Evolutionary conservation across 2,888 invertebrate genomes (phyloP).

Genomic region (Plebejus melissa): DNA sequence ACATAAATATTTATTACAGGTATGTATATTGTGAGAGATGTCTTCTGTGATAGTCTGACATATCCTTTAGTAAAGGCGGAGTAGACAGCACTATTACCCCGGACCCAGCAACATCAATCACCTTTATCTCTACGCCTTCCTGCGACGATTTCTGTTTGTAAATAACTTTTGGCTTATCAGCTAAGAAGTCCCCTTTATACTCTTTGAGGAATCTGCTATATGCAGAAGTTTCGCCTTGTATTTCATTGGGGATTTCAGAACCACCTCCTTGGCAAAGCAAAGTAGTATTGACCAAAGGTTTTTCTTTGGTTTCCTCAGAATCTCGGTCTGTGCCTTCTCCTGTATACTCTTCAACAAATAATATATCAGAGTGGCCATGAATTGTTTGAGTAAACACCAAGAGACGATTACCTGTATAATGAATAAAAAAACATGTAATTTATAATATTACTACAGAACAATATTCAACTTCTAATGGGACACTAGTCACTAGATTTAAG

Average conservation of each 20-base stretch:
- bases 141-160: conserved; percentile 39
- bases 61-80: conserved; percentile 45
- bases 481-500: no score
- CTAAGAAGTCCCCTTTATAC: conserved; percentile 10
- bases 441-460: no score
- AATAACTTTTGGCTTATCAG: conserved; percentile 42
- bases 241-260: neutral
- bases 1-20: conserved; percentile 32
- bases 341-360: conserved; percentile 52
- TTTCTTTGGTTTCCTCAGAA: conserved; percentile 11
- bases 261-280: conserved; percentile 2
- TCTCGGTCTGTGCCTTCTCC: conserved; percentile 32
- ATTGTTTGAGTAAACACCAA: conserved; percentile 53
- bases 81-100: conserved; percentile 48
- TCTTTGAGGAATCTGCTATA: neutral
- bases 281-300: conserved; percentile 6
- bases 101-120: conserved; percentile 58
- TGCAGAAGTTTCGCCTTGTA: neutral
- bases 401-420: conserved; percentile 48
- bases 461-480: no score
- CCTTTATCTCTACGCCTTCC: conserved; percentile 40
- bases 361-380: conserved; percentile 43
- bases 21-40: conserved; percentile 46
- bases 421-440: no score
- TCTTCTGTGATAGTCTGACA: conserved; percentile 48